Base-by-base conservation (phyloP, 2,888 invertebrate genomes). In the Hirtodrosophila cameraria region DNA sequence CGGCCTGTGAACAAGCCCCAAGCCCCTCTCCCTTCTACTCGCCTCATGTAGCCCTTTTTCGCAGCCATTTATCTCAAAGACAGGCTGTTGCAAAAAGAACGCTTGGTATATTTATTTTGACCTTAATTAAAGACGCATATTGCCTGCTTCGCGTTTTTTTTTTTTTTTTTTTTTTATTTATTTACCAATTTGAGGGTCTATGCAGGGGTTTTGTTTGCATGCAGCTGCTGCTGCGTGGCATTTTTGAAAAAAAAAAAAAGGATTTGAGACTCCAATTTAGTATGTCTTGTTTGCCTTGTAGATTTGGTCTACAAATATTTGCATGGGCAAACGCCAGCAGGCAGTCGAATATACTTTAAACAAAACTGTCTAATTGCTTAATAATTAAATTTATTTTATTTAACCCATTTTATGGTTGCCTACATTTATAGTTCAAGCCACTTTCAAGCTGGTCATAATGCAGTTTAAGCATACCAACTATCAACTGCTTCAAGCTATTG, bases 91-190 rank as follows among this genome's bases (percentile, higher is more conserved):
- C 59, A 65, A 63, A 60, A 65, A 58, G 52, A 50, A 46, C 58
- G 60, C 38, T 66, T 41, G 11, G 60, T 49, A 43, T 68, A 68
- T 71, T 68, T 62, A 59, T 70, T 78, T 64, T 83, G 75, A 75
- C 86, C 83, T 85, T 82, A 87, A 83, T 83, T 87, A 83, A 78
- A 86, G 80, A 72, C 72, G 87, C 87, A 71, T 82, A 81, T 77
- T 84, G 68, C 65, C 48, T 36, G 64, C 58, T 63, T 63, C 46
- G 53, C 61, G 35, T 31, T 46, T 79, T 59, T 57, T 65, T 42
- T 20, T 38, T 13, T 6, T 20, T n/a, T 18, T 1, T 15, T 25
- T 36, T 23, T 23, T 23, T 2, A 8, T 36, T 50, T 49, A 18
- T 38, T 16, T 6, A 9, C 8, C 18, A 15, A 20, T 28, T 55